A percentile compares a stretch with the other conserved stretches of the same genome.
Evolutionary conservation across 64 coral and sea anemone genomes (phyloP).

Genomic region (Anthopleura sola): DNA sequence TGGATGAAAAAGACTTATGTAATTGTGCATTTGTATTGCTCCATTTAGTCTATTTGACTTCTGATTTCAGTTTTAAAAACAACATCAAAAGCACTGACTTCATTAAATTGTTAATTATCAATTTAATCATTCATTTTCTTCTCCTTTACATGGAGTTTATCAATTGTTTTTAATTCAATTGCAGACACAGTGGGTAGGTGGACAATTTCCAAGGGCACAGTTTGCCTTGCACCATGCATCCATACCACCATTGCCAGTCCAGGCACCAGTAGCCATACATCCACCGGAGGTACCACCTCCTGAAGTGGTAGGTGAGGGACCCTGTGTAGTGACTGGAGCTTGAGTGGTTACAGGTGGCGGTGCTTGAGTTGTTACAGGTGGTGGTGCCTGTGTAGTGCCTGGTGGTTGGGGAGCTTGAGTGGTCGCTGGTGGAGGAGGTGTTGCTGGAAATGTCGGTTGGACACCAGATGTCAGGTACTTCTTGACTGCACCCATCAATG

Average conservation of each 20-base stretch:
- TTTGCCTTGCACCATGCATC: constrained; percentile 60
- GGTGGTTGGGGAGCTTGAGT: not conserved
- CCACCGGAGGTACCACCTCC: not conserved
- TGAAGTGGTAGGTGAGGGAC: not conserved
- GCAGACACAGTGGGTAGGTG: constrained; percentile 1
- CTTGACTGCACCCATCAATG: constrained; percentile 68
- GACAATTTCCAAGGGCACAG: constrained; percentile 42
- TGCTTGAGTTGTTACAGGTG: not conserved
- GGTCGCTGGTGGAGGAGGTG: constrained; percentile 14
- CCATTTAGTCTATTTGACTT: too few relatives aligned
- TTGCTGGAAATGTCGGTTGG: constrained; percentile 35
- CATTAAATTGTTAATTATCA: too few relatives aligned
- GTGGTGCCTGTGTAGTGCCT: not conserved
- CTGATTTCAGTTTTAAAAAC: too few relatives aligned
- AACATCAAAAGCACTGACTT: too few relatives aligned
- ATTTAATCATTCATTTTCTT: too few relatives aligned
- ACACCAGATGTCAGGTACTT: constrained; percentile 34
- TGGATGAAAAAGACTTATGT: too few relatives aligned
- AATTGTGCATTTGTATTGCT: too few relatives aligned
- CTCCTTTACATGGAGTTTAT: too few relatives aligned
- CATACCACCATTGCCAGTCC: constrained; percentile 59
- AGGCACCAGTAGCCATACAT: constrained; percentile 53
- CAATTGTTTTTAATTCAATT: too few relatives aligned
- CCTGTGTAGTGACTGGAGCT: not conserved
- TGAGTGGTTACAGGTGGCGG: constrained; percentile 7